Evolutionary conservation across 2,797 vertebrate species (phyloP), one percentile per base, ranked within the genome.

Genomic region (Brachymystax lenok): DNA sequence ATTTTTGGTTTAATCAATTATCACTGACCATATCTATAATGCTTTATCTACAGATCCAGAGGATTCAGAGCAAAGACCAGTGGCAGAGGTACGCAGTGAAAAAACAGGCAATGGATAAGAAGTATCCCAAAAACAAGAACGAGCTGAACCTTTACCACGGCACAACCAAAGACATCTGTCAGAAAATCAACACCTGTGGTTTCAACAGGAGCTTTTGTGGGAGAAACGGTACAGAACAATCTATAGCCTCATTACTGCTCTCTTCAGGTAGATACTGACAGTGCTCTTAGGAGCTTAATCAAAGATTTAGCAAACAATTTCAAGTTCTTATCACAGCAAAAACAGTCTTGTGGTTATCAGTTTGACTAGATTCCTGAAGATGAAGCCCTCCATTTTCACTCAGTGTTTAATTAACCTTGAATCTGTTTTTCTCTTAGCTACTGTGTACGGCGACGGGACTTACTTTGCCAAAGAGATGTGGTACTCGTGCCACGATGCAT

Each of bases 121-220:
- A 87, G 75, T 85, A 90, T 67, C 87, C 89, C 56, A 83, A 77
- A 2, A 74, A 75, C 54, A 78, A 14, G 16, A 87, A 88, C 8
- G 85, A 90, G 69, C 71, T 69, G 5, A 71, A 78, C n/a, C 88
- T 91, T 24, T 91, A 90, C 79, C 90, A 91, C 19, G 89, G 90
- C 5, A 91, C 88, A 0, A 87, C 85, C 1, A 76, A 76, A 33
- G 87, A 88, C 0, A 90, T 87, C 46, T 82, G 82, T 74, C 76
- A 83, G n/a, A 90, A 88, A 73, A 87, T 90, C 79, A 90, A 88
- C 56, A 79, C 35, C 12, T 81, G 77, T 1, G 90, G 90, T 40
- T 90, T 91, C 80, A 91, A 91, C 83, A 84, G 90, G 51, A 89
- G 89, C 69, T 91, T 91, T 80, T 90, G 86, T 54, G 89, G 90